A percentile compares a stretch with the other conserved stretches of the same genome.
Evolutionary conservation across 2,888 invertebrate species (phyloP).

Genomic region (Drosophila formosana): DNA sequence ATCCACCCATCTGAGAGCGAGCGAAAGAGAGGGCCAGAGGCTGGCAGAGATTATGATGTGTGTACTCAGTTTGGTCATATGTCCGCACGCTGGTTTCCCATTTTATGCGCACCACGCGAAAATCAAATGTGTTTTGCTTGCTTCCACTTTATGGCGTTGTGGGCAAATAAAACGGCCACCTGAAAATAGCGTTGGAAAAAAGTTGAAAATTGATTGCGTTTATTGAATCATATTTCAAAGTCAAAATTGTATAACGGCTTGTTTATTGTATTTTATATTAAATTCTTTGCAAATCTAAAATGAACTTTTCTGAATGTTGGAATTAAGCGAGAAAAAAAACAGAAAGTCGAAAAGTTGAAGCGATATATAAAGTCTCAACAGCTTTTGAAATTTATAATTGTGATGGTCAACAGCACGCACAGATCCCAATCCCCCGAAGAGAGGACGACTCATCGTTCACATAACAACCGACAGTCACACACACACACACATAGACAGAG

Average conservation of each 20-base stretch:
- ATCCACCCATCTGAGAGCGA: not conserved
- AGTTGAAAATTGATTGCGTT: conserved; percentile 52
- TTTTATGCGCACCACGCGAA: conserved; percentile 24
- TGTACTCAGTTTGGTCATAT: conserved; percentile 40
- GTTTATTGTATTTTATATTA: conserved; percentile 3
- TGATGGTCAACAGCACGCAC: conserved; percentile 37
- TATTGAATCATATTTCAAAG: conserved; percentile 34
- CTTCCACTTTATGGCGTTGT: conserved; percentile 29
- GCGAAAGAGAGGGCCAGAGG: not conserved
- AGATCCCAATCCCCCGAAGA: conserved; percentile 10
- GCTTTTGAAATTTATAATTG: conserved; percentile 52
- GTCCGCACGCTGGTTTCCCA: conserved; percentile 28
- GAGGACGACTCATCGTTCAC: conserved; percentile 25
- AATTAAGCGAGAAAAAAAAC: not conserved
- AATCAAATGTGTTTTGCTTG: conserved; percentile 50
- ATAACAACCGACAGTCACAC: conserved; percentile 31
- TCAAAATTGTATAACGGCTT: conserved; percentile 7
- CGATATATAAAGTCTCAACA: conserved; percentile 17
- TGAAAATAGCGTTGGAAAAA: conserved; percentile 16
- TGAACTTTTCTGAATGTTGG: not conserved
- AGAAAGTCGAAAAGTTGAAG: conserved; percentile 4
- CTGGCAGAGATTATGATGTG: conserved; percentile 43
- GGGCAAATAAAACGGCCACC: conserved; percentile 22
- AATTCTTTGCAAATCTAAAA: not conserved
- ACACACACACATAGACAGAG: conserved; percentile 13